These are phyloP conservation scores for Limnephilus rhombicus DNA, from an alignment of 2,888 invertebrate genomes.

Conservation along the genomic window DNA sequence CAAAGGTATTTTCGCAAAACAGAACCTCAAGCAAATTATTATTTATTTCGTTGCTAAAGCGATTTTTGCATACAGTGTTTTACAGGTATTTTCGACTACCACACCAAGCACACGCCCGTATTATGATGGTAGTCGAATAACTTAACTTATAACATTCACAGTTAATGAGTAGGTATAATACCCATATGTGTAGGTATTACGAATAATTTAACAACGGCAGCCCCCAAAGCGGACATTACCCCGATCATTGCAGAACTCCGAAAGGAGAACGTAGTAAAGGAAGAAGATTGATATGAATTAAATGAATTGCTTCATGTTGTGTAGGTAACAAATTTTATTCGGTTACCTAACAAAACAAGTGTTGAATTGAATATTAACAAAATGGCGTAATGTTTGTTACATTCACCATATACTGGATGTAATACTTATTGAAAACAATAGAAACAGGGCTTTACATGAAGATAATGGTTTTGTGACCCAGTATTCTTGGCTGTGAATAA, in stretches of 20 bases:
- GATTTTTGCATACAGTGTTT: too few species aligned
- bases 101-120: too few species aligned
- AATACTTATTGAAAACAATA: not conserved
- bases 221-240: not conserved
- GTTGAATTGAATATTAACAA: not conserved
- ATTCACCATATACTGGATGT: not conserved
- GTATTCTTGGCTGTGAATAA: not conserved
- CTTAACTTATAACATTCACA: not conserved
- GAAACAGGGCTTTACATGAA: not conserved
- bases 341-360: not conserved
- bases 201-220: not conserved
- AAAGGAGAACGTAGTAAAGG: not conserved
- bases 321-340: not conserved
- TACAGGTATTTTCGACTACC: too few species aligned
- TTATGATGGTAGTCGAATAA: too few species aligned
- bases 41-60: too few species aligned
- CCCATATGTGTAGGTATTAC: not conserved
- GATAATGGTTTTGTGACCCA: not conserved
- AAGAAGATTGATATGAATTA: not conserved
- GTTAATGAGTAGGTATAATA: not conserved
- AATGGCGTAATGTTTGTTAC: not conserved
- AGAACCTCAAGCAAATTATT: too few species aligned
- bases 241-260: not conserved
- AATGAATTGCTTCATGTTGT: not conserved
- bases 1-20: too few species aligned